Evolutionary conservation across 1,140 invertebrate genomes (phyloP), one percentile per base, ranked within the genome.

Genomic region (Drosophila nebulosa): DNA sequence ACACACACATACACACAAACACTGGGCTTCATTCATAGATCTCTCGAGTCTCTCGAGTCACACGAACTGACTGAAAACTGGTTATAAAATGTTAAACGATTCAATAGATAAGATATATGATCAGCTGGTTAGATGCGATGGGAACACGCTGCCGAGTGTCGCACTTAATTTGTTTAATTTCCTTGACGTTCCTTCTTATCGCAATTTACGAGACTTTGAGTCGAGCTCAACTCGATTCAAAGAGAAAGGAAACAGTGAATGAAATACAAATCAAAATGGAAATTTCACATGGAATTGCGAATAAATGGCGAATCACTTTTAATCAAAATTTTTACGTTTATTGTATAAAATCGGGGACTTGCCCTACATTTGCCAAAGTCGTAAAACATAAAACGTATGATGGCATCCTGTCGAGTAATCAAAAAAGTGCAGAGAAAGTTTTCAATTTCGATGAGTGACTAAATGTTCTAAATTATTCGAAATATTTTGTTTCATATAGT

Each of bases 11-110:
- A 39, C 3, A 30, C 6, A 12, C 26, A n/a, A 30, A 12, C 60
- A 21, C 39, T 21, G 6, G 16, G 39, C 16, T 86, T 88, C 83
- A 88, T 88, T 88, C 83, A 88, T 88, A 79, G 83, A 88, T 73
- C 77, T 32, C 66, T 32, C 53, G 27, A 55, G 7, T 35, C 35
- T 35, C 35, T 42, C 65, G 61, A 62, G 67, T 78, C 73, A 59
- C 61, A 78, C 69, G 75, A 51, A 16, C 63, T 36, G 30, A 22
- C 9, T 7, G 30, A 64, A 83, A 88, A 89, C 83, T 69, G 79
- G 84, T 88, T 86, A 78, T 74, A 79, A 55, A 79, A 88, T 86
- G 83, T 68, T 86, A 83, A 88, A 81, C 84, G 83, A 88, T 88
- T 83, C 74, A 59, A 88, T 79, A 88, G 83, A 88, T 88, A 88